Evolutionary conservation across 1,140 invertebrate species (phyloP).

Genomic region (Drosophila nannoptera): DNA sequence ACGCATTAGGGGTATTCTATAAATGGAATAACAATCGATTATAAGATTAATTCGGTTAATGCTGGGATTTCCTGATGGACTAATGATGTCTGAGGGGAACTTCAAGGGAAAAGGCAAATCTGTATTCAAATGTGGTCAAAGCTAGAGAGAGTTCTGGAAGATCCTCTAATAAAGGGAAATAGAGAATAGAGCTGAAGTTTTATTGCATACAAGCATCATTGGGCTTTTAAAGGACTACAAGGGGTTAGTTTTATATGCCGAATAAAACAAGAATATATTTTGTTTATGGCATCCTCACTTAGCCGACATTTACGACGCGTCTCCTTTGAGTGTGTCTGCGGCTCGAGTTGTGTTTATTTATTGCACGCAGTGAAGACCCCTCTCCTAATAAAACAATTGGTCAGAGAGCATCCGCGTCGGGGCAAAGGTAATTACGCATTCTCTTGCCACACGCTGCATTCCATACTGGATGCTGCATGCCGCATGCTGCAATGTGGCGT

Average conservation of each 20-base stretch:
- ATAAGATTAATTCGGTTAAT: background rate
- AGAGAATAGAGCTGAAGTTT: background rate
- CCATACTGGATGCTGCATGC: conserved; percentile 25
- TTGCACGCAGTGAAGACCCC: conserved; percentile 50
- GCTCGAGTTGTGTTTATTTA: conserved; percentile 32
- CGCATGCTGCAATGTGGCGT: conserved; percentile 20
- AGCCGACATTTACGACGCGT: conserved; percentile 19
- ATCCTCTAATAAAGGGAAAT: background rate
- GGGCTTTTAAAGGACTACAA: background rate
- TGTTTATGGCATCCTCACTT: background rate
- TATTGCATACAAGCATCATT: background rate
- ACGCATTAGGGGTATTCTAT: conserved; percentile 43
- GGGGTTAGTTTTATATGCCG: background rate
- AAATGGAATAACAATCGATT: background rate
- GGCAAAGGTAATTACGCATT: conserved; percentile 29
- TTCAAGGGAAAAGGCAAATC: too few relatives aligned
- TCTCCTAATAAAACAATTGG: conserved; percentile 68
- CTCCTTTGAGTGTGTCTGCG: background rate
- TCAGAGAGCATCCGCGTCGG: conserved; percentile 11
- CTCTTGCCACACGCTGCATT: conserved; percentile 19
- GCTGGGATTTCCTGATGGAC: background rate
- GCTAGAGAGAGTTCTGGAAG: too few relatives aligned
- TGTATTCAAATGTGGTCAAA: too few relatives aligned
- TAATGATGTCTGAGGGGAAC: too few relatives aligned
- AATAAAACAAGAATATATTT: conserved; percentile 1